Evolutionary conservation across 2,888 invertebrate species (phyloP).

Genomic region (Caenorhabditis sp.): DNA sequence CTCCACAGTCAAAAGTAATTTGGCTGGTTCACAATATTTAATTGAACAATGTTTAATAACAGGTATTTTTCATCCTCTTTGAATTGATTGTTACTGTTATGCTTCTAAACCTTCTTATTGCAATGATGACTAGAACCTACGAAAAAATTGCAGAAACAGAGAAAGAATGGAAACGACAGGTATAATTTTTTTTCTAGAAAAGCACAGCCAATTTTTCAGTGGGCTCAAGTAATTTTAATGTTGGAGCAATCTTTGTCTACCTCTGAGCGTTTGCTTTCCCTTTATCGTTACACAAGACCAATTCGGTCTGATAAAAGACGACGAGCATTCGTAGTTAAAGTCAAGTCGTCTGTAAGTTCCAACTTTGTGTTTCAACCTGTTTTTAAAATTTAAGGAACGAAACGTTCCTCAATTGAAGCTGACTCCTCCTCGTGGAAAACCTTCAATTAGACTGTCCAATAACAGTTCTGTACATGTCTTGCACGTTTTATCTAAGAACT

Average conservation of each 20-base stretch:
- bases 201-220: conserved; percentile 86
- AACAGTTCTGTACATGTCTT: conserved; percentile 61
- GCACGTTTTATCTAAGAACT: conserved; percentile 54
- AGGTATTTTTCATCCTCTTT: conserved; percentile 92
- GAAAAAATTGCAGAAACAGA: conserved; percentile 97
- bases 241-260: conserved; percentile 96
- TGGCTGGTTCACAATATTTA: not conserved
- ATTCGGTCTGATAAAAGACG: conserved; percentile 68
- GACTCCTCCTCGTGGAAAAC: conserved; percentile 50
- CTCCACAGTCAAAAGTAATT: conserved; percentile 71
- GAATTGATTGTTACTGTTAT: conserved; percentile 97
- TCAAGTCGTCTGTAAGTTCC: conserved; percentile 67
- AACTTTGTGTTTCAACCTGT: too few species aligned
- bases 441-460: conserved; percentile 52
- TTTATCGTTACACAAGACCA: conserved; percentile 86
- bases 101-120: conserved; percentile 97
- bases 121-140: conserved; percentile 99
- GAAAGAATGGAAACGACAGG: conserved; percentile 97
- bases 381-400: conserved; percentile 51
- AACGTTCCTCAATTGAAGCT: conserved; percentile 34
- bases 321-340: conserved; percentile 74
- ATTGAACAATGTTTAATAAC: not conserved
- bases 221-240: conserved; percentile 97
- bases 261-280: conserved; percentile 90
- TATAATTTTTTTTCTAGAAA: conserved; percentile 82